phyloP scores from a whole-genome alignment of 2,113 vertebrate genomes.

The Hippocampus mohnikei region DNA sequence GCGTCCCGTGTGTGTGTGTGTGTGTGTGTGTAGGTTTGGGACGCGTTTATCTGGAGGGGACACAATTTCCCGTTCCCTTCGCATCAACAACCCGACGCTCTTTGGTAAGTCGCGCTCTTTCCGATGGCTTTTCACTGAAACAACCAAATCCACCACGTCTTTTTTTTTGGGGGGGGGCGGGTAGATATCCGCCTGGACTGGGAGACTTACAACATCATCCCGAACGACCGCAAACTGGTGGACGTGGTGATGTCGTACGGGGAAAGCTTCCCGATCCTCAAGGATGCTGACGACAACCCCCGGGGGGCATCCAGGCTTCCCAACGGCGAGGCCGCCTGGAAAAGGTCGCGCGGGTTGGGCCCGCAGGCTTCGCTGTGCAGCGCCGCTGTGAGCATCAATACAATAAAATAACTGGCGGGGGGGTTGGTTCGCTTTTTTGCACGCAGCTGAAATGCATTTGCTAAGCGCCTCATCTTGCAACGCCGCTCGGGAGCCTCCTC shows the following conservation, averaged over 20 bases:
- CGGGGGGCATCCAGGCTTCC: neutral
- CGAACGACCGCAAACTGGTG: conserved; percentile 69
- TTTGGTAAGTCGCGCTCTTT: conserved; percentile 72
- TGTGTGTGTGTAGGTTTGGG: conserved; percentile 77
- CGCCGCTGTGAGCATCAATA: conserved; percentile 55
- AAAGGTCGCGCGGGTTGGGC: conserved; percentile 37
- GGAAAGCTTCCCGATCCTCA: conserved; percentile 76
- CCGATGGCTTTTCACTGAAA: neutral
- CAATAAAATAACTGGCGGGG: neutral
- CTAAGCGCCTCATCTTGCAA: too few species aligned
- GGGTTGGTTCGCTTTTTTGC: too few species aligned
- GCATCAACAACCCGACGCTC: conserved; percentile 83
- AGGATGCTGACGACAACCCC: conserved; percentile 62
- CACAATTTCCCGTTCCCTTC: conserved; percentile 75
- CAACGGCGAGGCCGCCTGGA: conserved; percentile 23
- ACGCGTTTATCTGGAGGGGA: conserved; percentile 82
- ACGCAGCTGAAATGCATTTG: too few species aligned
- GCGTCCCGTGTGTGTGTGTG: conserved; percentile 8
- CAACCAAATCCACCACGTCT: neutral
- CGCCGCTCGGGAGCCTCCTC: too few species aligned
- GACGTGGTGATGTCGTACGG: conserved; percentile 80
- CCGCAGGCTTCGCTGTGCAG: conserved; percentile 42
- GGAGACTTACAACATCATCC: conserved; percentile 76
- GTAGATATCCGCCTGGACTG: conserved; percentile 90
- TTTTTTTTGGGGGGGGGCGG: neutral